Evolutionary conservation across 2,113 vertebrate species (phyloP), one percentile per base, ranked within the genome.

Genomic region (Anas platyrhynchos): DNA sequence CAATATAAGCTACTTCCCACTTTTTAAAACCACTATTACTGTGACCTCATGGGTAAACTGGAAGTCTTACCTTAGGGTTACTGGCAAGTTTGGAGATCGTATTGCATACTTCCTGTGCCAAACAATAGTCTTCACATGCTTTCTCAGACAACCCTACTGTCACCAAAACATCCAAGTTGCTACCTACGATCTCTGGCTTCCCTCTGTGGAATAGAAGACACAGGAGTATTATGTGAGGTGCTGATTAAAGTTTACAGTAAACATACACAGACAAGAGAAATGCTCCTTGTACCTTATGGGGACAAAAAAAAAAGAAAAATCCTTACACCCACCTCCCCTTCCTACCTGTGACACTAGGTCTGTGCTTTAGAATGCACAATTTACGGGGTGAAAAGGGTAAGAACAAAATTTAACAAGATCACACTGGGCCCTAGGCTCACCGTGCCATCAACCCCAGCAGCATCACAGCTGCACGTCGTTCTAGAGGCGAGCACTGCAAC

Each of bases 401-500:
- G 26, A 79, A 50, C 7, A 48, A 46, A 55, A 67, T 62, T 10
- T 55, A 55, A 61, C 1, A 50, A 41, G 38, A 65, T 26, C 8
- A 2, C 27, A 65, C 7, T 2, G 4, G 83, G n/a, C 71, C 55
- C 78, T 72, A 16, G 78, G 66, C 98, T 98, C 93, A 99, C 99
- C 98, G 97, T 95, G 99, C 98, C 92, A 99, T 98, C 99, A 99
- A 99, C 32, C 99, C 99, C 75, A 99, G 97, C 87, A 99, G 97
- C 72, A 99, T 97, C 66, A 99, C 97, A 1, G 99, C 98, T 41
- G 98, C 98, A 27, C 98, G 98, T 58, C 97, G 98, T 71, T 99
- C 97, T 12, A 99, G 83, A 5, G 74, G 41, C 0, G 98, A 98
- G n/a, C 98, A 98, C 22, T 97, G 97, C 11, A 94, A 97, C 97